These are phyloP conservation scores for Neosilurus mollespiculum DNA, from an alignment of 2,797 vertebrate species.

Conservation along the genomic window DNA sequence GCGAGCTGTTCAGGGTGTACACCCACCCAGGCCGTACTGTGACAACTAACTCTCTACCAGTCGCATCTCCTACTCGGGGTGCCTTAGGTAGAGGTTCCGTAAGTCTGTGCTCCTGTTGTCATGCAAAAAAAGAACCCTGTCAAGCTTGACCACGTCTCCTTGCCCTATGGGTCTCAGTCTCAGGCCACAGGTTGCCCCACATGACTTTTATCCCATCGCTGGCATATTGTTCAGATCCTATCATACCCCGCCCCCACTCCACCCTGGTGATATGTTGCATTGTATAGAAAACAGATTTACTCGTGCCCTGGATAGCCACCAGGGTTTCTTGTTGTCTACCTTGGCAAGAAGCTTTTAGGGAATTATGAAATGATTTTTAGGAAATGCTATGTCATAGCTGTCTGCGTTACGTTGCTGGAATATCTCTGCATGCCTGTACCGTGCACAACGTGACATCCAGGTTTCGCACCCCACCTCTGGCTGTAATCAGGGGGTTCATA, in stretches of 20 bases:
- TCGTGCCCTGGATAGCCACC: neutral
- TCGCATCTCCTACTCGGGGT: neutral
- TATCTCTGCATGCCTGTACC: neutral
- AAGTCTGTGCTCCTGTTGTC: neutral
- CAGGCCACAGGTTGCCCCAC: neutral
- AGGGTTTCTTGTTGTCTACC: neutral
- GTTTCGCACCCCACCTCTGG: neutral
- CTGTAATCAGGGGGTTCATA: neutral
- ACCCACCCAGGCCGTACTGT: neutral
- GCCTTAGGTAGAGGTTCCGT: neutral
- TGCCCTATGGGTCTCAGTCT: neutral
- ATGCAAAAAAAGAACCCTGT: neutral
- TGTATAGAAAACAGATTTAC: neutral
- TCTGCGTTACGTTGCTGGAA: constrained; percentile 1
- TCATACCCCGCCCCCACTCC: neutral
- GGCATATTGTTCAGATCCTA: neutral
- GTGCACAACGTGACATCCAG: neutral
- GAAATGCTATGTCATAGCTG: neutral
- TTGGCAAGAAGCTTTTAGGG: too few relatives aligned
- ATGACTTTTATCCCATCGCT: neutral
- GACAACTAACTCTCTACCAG: neutral
- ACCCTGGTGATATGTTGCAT: too few relatives aligned
- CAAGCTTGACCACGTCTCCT: neutral
- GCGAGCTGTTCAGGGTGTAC: neutral
- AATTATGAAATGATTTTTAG: neutral